Evolutionary conservation across 1,140 invertebrate species (phyloP).

Genomic region (Bombus confusus): DNA sequence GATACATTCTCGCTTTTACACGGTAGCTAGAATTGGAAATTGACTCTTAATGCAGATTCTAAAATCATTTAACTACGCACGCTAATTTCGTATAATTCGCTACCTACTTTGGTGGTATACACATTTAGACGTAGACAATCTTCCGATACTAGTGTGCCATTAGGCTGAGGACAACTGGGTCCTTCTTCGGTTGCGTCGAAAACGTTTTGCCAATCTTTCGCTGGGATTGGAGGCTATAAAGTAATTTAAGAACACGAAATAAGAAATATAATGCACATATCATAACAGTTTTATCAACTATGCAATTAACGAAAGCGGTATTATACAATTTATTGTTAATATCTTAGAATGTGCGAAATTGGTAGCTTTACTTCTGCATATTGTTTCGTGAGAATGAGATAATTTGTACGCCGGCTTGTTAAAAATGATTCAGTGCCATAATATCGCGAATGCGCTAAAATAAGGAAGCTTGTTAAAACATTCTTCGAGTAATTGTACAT

Average conservation of each 20-base stretch:
- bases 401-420: not conserved
- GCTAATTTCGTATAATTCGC: not conserved
- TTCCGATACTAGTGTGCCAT: conserved; percentile 74
- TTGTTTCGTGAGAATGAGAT: not conserved
- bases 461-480: too few species aligned
- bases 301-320: not conserved
- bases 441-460: fast-evolving
- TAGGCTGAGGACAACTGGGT: conserved; percentile 71
- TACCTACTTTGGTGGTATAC: conserved; percentile 85
- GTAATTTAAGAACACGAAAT: not conserved
- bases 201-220: conserved; percentile 81
- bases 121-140: conserved; percentile 91
- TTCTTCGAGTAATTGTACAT: too few species aligned
- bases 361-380: not conserved
- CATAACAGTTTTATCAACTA: not conserved
- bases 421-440: not conserved
- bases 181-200: conserved; percentile 80
- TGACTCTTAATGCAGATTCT: not conserved
- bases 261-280: not conserved
- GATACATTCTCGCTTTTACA: conserved; percentile 1
- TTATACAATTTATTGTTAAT: not conserved
- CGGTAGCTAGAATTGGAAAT: conserved; percentile 32
- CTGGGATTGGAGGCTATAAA: conserved; percentile 75
- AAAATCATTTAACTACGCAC: not conserved
- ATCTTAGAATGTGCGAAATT: not conserved